Evolutionary conservation across 2,797 vertebrate species (phyloP).

Genomic region (Scolopax rusticola): DNA sequence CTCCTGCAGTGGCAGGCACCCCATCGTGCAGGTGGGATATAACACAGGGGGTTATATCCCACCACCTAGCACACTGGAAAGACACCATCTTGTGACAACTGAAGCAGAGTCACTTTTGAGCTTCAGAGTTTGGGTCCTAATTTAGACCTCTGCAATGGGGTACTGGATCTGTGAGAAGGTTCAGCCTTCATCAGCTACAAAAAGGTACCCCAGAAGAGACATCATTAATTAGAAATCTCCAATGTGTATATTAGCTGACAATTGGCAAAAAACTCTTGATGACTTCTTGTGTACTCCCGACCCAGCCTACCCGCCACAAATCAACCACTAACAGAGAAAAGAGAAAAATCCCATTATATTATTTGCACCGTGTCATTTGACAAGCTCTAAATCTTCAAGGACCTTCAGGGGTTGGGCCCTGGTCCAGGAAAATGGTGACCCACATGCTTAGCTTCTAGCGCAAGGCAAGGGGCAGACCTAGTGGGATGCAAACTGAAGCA

Average conservation of each 20-base stretch:
- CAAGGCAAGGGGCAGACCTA: neutral
- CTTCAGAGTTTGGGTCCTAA: neutral
- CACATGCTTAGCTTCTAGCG: neutral
- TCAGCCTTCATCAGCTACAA: neutral
- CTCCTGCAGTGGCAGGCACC: neutral
- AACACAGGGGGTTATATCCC: neutral
- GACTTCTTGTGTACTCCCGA: neutral
- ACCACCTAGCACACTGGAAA: neutral
- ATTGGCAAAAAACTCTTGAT: neutral
- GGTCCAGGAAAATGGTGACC: conserved; percentile 12
- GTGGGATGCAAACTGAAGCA: neutral
- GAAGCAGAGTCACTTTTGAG: neutral
- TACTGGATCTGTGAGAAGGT: neutral
- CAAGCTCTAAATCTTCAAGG: neutral
- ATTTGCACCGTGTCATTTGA: neutral
- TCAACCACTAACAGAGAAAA: neutral
- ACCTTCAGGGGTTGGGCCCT: neutral
- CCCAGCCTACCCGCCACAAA: neutral
- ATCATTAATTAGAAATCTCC: neutral
- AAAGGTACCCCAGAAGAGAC: neutral
- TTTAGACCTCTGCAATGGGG: neutral
- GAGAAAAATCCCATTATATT: neutral
- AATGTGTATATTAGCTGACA: neutral
- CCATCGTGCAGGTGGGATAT: rapidly evolving
- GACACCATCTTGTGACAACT: neutral